Base-by-base conservation (phyloP, 1,140 invertebrate species). In the Diorhabda elongata region DNA sequence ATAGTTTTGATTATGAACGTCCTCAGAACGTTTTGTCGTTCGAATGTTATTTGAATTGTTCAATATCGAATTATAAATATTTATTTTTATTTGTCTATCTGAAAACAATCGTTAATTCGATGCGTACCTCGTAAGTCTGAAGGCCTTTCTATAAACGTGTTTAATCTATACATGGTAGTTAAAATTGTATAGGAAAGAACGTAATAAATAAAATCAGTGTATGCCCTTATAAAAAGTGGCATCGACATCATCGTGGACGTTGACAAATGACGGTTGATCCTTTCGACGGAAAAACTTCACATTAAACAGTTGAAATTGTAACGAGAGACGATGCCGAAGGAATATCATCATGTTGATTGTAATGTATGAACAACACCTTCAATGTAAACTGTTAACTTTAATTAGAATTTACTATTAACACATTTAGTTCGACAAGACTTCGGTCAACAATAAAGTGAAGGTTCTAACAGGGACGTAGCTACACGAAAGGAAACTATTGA, bases 381-480 rank as follows among this genome's bases (percentile, higher is more conserved):
- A 66, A 73, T 78, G 77, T 77, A 76, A 74, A 74, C 75, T 64
- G 71, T 74, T 73, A 75, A 73, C 71, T 70, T 78, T 78, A 78
- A 78, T 78, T 78, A 76, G 74, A 75, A 78, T 78, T 77, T 78
- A 78, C 74, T 77, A 78, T 78, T 76, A 78, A 78, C 77, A 74
- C 73, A 69, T 77, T 75, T 69, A 73, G 75, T 75, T 70, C 45
- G 69, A 78, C 77, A 77, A 68, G 68, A 45, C 26, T 72, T 72
- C 73, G 73, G 73, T 63, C 64, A 70, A 66, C 69, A 66, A 65
- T 71, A 45, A 67, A 67, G 65, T 58, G 58, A 60, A 67, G 45
- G 44, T 59, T 6, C 9, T 42, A 9, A 8, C 65, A 67, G 45
- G 5, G 44, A 60, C 66, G 71, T 67, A 61, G 43, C 7, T 4